Percentiles rank a stretch among this genome's conserved stretches.
Conservation (phyloP, 2,113 vertebrate species). For the Atherinomorus stipes region DNA sequence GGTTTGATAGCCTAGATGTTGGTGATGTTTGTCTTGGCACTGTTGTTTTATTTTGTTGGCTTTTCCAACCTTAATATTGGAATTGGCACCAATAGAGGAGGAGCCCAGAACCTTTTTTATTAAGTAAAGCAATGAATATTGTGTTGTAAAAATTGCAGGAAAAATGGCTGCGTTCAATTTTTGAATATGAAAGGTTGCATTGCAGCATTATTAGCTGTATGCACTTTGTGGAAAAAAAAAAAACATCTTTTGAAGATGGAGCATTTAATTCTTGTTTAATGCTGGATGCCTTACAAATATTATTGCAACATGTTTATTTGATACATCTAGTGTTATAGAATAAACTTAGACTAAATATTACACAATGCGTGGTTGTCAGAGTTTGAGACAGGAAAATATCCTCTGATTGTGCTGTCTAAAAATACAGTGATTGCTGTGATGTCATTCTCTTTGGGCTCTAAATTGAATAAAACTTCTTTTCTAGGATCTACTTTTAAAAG, state of each 20-base stretch:
- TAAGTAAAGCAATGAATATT: slow-evolving; percentile 2
- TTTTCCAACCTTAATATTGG: not conserved
- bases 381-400: no score
- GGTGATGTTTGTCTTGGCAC: not conserved
- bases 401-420: not conserved
- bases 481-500: slow-evolving; percentile 3
- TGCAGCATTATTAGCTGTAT: not conserved
- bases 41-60: not conserved
- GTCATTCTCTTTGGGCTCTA: slow-evolving; percentile 50
- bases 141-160: not conserved
- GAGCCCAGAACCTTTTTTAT: not conserved
- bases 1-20: not conserved
- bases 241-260: not conserved
- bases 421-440: slow-evolving; percentile 28
- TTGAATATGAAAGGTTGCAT: not conserved
- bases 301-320: no score
- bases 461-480: slow-evolving; percentile 33
- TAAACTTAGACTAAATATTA: not conserved
- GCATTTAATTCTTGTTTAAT: not conserved
- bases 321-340: no score
- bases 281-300: not conserved
- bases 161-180: not conserved
- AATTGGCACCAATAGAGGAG: not conserved
- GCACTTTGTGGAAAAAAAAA: no score
- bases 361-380: not conserved